phyloP scores from a whole-genome alignment of 2,797 vertebrate species.

The Graptemys geographica region DNA sequence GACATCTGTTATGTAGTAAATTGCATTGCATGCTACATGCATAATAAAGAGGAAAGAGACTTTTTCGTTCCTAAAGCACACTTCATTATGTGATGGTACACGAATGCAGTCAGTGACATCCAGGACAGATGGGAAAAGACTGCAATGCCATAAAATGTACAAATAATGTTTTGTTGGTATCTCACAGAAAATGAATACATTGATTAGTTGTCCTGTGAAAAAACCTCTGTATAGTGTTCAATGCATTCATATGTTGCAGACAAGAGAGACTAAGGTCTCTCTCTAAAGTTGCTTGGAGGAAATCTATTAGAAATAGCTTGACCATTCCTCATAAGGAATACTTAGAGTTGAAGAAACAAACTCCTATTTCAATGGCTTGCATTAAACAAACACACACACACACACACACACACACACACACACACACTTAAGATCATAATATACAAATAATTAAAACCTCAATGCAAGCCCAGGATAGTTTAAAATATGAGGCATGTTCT shows the following conservation, averaged over 20 bases:
- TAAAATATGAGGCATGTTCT: constrained; percentile 54
- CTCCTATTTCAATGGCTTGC: constrained; percentile 20
- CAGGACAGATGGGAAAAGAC: constrained; percentile 72
- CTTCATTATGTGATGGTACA: constrained; percentile 64
- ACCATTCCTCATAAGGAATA: background rate
- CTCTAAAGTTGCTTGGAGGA: constrained; percentile 6
- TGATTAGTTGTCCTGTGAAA: constrained; percentile 23
- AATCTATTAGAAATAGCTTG: constrained; percentile 18
- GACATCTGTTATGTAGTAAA: constrained; percentile 82
- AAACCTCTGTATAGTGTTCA: background rate
- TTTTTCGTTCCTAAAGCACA: constrained; percentile 70
- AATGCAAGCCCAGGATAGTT: constrained; percentile 13
- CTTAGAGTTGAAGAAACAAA: background rate
- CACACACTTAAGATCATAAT: background rate
- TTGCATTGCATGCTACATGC: constrained; percentile 68
- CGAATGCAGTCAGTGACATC: constrained; percentile 48
- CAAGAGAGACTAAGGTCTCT: background rate
- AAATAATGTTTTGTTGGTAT: constrained; percentile 48
- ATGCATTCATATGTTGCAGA: background rate
- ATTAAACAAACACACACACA: constrained; percentile 8
- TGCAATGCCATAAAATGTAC: constrained; percentile 42
- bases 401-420: background rate
- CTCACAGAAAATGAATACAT: constrained; percentile 59
- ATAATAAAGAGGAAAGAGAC: constrained; percentile 72
- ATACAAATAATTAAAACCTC: constrained; percentile 22